Evolutionary conservation across 2,797 vertebrate species (phyloP).

Genomic region (Pangasius krempfi): DNA sequence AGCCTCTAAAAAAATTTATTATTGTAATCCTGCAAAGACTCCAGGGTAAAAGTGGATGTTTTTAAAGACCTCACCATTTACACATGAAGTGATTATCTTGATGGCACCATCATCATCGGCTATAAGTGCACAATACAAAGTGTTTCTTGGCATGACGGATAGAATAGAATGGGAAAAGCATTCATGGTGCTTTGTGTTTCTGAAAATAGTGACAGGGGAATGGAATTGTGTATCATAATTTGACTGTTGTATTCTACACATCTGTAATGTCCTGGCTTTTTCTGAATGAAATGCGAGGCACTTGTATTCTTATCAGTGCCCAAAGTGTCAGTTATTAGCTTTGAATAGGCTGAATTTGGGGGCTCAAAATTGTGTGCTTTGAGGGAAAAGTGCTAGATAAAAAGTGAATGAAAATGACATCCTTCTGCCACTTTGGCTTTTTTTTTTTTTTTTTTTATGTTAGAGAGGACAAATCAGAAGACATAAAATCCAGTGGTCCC

Average conservation of each 20-base stretch:
- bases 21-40: not conserved
- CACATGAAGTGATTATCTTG: conserved; percentile 65
- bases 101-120: conserved; percentile 66
- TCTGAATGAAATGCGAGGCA: conserved; percentile 18
- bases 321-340: conserved; percentile 21
- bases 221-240: conserved; percentile 46
- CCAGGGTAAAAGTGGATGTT: conserved; percentile 59
- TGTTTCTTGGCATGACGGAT: conserved; percentile 60
- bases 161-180: conserved; percentile 64
- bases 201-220: conserved; percentile 70
- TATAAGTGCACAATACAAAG: conserved; percentile 33
- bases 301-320: conserved; percentile 26
- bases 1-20: not conserved
- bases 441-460: conserved; percentile 52
- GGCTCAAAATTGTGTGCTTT: conserved; percentile 29
- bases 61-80: conserved; percentile 55
- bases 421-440: conserved; percentile 37
- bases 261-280: conserved; percentile 13
- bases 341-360: conserved; percentile 26
- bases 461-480: conserved; percentile 62
- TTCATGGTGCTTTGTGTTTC: conserved; percentile 67
- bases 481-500: conserved; percentile 70
- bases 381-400: conserved; percentile 44
- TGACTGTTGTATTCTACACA: conserved; percentile 8
- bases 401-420: conserved; percentile 36